Evolutionary conservation across 92 coral and sea anemone genomes (phyloP).

Genomic region (Pocillopora meandrina): DNA sequence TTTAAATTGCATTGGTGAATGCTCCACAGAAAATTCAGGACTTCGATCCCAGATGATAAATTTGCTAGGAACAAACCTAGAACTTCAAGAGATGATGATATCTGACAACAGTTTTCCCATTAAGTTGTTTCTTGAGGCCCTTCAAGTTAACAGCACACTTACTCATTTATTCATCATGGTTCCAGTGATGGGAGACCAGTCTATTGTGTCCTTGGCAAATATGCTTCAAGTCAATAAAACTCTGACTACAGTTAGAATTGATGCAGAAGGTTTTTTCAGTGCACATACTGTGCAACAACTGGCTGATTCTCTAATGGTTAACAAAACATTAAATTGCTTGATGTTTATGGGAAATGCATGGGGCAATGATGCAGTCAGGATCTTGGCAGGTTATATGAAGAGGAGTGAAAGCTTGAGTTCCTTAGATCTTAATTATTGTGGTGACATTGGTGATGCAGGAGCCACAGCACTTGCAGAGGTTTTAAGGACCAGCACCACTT

Average conservation of each 20-base stretch:
- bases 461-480: neutral
- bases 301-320: neutral
- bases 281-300: neutral
- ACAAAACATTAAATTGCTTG: neutral
- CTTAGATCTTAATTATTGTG: neutral
- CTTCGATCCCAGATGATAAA: constrained; percentile 2
- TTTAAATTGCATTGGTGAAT: neutral
- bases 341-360: neutral
- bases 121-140: neutral
- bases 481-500: neutral
- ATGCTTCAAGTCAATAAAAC: neutral
- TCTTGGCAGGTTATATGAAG: neutral
- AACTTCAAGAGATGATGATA: neutral
- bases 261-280: neutral
- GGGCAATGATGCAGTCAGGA: neutral
- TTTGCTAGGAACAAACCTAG: neutral
- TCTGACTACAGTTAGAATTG: neutral
- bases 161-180: neutral
- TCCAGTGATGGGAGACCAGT: neutral
- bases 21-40: neutral
- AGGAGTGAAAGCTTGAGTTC: neutral
- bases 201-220: neutral
- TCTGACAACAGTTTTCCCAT: neutral
- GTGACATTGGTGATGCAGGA: neutral
- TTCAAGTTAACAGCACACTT: neutral